These are phyloP conservation scores for Chiloscyllium punctatum DNA, from an alignment of 2,797 vertebrate genomes.

Conservation along the genomic window DNA sequence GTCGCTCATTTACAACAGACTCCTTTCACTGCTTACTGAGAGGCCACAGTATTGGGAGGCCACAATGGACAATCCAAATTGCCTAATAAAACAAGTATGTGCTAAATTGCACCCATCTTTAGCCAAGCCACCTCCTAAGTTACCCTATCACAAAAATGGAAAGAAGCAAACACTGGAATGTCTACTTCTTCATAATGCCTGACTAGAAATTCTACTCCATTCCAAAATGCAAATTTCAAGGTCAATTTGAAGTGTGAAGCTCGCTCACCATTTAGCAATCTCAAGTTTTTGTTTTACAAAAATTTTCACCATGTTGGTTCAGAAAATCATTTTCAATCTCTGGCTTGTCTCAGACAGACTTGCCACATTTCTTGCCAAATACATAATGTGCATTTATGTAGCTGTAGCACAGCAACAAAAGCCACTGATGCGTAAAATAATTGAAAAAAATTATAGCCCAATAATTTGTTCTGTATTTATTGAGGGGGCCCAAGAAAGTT, in stretches of 20 bases:
- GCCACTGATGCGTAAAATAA: not conserved
- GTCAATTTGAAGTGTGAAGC: not conserved
- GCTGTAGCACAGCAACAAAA: not conserved
- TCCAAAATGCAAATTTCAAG: not conserved
- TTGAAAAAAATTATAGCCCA: not conserved
- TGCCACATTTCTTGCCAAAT: not conserved
- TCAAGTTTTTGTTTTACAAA: not conserved
- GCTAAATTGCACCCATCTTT: not conserved
- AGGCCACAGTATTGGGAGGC: not conserved
- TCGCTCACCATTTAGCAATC: not conserved
- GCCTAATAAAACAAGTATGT: not conserved
- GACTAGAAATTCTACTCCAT: not conserved
- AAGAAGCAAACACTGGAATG: not conserved
- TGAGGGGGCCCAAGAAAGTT: not conserved
- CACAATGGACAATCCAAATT: not conserved
- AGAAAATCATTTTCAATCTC: not conserved
- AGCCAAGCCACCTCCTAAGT: not conserved
- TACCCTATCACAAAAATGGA: not conserved
- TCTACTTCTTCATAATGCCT: not conserved
- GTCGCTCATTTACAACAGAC: not conserved
- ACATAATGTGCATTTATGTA: not conserved
- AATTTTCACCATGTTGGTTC: not conserved
- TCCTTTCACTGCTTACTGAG: not conserved
- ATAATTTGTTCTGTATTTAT: not conserved
- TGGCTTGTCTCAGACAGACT: not conserved